Evolutionary conservation across 2,797 vertebrate species (phyloP), one percentile per base, ranked within the genome.

Genomic region (Pangasius mekongensis): DNA sequence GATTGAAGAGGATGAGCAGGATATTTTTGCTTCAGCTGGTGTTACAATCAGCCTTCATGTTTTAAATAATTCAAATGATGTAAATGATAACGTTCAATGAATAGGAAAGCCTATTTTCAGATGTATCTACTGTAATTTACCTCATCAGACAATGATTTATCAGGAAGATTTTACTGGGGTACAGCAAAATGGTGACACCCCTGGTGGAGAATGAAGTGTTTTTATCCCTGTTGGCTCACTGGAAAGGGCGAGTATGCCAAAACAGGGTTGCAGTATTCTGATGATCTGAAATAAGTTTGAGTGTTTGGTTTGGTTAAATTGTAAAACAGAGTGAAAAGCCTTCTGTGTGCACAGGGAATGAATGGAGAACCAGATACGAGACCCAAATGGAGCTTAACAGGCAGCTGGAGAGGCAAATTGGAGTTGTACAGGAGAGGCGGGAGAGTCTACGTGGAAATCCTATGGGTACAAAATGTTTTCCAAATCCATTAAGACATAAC

Each of bases 351-450:
- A 18, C 89, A 98, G 97, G 93, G 88, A 97, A 95, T 92, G 97
- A 98, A 91, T 99, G 98, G 98, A 98, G 97, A 94, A 97, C 96
- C 1, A 96, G 96, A 85, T 98, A 96, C 77, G 97, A 98, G 93
- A 97, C 95, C 0, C 97, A 98, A 94, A 82, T 94, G 52, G 98
- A 98, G 92, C 66, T 98, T 67, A 99, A 98, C 39, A 94, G 94
- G 87, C 97, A 98, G 87, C 86, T 98, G 89, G 93, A 97, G 90
- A 96, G 96, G 39, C 97, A 99, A 92, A 97, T 97, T 89, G 86
- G 91, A 66, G 91, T 95, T 69, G 94, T 97, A 78, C 93, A 87
- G 83, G 94, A 96, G 89, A 97, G 96, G 90, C 94, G 97, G 91
- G 95, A 97, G 80, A 93, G 94, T 89, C 91, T 97, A 18, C 83